Conservation (phyloP, 2,888 invertebrate species). For the Ichneumoninae sp. region DNA sequence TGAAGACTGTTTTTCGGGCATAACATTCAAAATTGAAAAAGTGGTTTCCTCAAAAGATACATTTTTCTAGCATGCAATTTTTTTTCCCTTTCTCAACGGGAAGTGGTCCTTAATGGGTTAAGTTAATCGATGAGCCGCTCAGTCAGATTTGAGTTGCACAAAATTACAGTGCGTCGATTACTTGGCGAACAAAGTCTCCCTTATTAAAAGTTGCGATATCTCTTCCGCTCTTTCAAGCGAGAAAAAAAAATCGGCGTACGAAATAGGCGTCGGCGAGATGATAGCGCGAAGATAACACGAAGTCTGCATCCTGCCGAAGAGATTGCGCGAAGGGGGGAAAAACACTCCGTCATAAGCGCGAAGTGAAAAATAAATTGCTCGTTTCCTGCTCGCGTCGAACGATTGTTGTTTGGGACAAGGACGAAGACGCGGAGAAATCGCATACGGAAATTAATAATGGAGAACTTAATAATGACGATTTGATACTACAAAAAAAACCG, state of each 20-base stretch:
- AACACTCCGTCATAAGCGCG: conserved; percentile 47
- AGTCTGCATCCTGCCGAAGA: conserved; percentile 58
- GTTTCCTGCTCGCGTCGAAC: conserved; percentile 39
- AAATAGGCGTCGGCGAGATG: conserved; percentile 24
- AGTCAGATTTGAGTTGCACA: not conserved
- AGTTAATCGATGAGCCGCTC: no score
- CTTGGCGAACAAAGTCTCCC: not conserved
- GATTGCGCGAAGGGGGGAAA: conserved; percentile 16
- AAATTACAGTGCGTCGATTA: not conserved
- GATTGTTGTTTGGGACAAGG: conserved; percentile 21
- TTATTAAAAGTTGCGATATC: conserved; percentile 34
- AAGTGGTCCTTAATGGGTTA: no score
- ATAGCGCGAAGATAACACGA: conserved; percentile 46
- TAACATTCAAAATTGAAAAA: no score
- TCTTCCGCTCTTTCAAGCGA: conserved; percentile 27
- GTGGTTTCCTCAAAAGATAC: no score
- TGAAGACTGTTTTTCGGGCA: no score
- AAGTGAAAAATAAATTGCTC: conserved; percentile 54
- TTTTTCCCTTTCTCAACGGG: no score
- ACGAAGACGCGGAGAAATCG: not conserved
- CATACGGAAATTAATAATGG: not conserved
- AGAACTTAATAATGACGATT: conserved; percentile 21
- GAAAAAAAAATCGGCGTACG: not conserved
- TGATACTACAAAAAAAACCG: conserved; percentile 7
- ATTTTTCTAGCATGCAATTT: no score